Conservation (phyloP, 2,888 invertebrate genomes). For the Drosophila parthenogenetica region DNA sequence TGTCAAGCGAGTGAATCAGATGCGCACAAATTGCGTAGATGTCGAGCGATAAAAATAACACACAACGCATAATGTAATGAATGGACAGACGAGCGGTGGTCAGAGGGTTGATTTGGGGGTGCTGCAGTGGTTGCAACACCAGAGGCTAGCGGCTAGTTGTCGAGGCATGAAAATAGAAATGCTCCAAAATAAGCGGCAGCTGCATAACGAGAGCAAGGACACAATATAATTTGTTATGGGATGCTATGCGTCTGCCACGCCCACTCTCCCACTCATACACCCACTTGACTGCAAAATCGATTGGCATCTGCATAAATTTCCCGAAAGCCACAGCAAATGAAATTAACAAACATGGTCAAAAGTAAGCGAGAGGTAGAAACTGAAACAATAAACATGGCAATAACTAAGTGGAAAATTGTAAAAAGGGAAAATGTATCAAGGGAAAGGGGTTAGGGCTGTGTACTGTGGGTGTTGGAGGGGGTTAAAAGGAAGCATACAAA, state of each 20-base stretch:
- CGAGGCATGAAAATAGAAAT: slow-evolving; percentile 67
- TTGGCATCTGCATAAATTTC: slow-evolving; percentile 43
- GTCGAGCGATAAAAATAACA: slow-evolving; percentile 59
- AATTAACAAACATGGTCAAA: slow-evolving; percentile 32
- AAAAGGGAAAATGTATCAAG: not conserved
- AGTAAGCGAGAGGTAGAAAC: not conserved
- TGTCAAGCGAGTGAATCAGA: slow-evolving; percentile 44
- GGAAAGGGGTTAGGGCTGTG: not conserved
- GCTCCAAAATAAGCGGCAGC: slow-evolving; percentile 72
- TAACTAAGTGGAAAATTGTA: not conserved
- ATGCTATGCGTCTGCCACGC: slow-evolving; percentile 30
- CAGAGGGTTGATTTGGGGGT: not conserved
- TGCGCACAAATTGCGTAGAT: slow-evolving; percentile 61
- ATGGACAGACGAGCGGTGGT: not conserved
- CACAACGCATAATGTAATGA: slow-evolving; percentile 47
- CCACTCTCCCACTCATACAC: not conserved
- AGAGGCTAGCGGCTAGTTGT: slow-evolving; percentile 46
- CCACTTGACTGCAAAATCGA: slow-evolving; percentile 39
- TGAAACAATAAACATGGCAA: too few relatives aligned
- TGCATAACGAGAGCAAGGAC: slow-evolving; percentile 72
- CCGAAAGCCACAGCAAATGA: slow-evolving; percentile 18
- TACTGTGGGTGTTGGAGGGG: too few relatives aligned
- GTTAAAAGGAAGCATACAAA: slow-evolving; percentile 39
- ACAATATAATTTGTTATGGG: slow-evolving; percentile 55
- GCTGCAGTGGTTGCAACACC: slow-evolving; percentile 8